These are phyloP conservation scores for Apotomis capreana DNA, from an alignment of 2,888 invertebrate species.

Conservation along the genomic window DNA sequence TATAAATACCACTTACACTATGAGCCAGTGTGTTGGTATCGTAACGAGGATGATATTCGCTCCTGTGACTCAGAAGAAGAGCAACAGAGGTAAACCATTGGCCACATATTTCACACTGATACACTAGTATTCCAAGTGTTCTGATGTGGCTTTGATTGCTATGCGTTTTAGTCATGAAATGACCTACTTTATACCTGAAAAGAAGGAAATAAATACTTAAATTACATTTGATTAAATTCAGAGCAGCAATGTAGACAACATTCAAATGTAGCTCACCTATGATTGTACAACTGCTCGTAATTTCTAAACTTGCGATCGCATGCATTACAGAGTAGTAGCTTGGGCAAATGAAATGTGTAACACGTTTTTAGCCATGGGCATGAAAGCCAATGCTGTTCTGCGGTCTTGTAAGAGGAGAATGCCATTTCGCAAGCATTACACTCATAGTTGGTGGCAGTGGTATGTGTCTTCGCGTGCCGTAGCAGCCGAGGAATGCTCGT, in stretches of 20 bases:
- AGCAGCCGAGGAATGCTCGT: constrained; percentile 75
- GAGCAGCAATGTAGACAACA: no score
- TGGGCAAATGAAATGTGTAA: constrained; percentile 72
- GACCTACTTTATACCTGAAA: constrained; percentile 73
- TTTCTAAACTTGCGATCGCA: constrained; percentile 78
- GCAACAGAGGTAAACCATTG: constrained; percentile 63
- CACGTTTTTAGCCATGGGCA: constrained; percentile 72
- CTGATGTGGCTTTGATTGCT: constrained; percentile 51
- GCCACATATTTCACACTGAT: constrained; percentile 77
- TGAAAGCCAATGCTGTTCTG: constrained; percentile 72
- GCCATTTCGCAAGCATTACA: constrained; percentile 80
- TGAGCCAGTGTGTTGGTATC: constrained; percentile 54
- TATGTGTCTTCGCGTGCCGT: constrained; percentile 79
- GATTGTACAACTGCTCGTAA: constrained; percentile 77
- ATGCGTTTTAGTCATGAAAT: constrained; percentile 69
- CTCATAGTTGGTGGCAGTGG: constrained; percentile 86
- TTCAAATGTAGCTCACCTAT: constrained; percentile 60
- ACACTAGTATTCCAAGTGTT: constrained; percentile 58
- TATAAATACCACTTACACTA: constrained; percentile 51
- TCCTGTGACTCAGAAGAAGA: constrained; percentile 66
- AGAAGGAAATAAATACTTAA: constrained; percentile 22
- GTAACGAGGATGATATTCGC: constrained; percentile 63
- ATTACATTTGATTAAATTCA: background rate
- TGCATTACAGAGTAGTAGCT: constrained; percentile 73
- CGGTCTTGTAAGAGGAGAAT: constrained; percentile 69